A percentile compares a stretch with the other conserved stretches of the same genome.
Conservation (phyloP, 2,888 invertebrate genomes). For the Fissipunctia ypsillon region DNA sequence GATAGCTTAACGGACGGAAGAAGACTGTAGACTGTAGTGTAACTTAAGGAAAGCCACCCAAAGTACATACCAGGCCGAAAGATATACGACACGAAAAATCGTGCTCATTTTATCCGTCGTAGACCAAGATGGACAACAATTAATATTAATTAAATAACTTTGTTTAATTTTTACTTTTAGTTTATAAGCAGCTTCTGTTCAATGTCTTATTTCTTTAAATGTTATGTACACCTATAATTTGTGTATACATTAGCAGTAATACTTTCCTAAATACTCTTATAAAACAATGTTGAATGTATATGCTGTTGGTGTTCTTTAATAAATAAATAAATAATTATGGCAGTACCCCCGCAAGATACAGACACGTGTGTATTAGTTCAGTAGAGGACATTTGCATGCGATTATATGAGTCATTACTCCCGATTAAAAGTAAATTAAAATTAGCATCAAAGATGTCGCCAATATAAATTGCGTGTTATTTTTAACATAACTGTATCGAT, state of each 20-base stretch:
- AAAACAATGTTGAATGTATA: too few relatives aligned
- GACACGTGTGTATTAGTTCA: neutral
- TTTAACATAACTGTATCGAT: constrained; percentile 3
- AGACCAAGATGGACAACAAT: neutral
- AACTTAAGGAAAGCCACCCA: neutral
- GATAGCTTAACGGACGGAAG: neutral
- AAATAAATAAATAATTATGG: too few relatives aligned
- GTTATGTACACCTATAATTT: too few relatives aligned
- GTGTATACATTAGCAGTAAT: too few relatives aligned
- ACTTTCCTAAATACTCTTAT: too few relatives aligned
- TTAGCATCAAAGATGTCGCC: constrained; percentile 7
- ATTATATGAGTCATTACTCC: constrained; percentile 26
- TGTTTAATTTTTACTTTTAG: too few relatives aligned
- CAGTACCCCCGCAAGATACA: neutral
- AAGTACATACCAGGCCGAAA: too few relatives aligned
- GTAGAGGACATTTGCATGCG: constrained; percentile 2
- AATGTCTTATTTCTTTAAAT: too few relatives aligned
- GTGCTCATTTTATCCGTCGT: neutral
- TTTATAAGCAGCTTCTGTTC: too few relatives aligned
- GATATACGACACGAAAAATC: neutral
- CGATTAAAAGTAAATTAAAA: constrained; percentile 30
- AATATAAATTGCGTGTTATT: constrained; percentile 22
- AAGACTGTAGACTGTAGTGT: neutral
- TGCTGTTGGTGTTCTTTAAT: too few relatives aligned
- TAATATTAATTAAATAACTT: too few relatives aligned